These are phyloP conservation scores for Papilio polyxenes DNA, from an alignment of 1,140 invertebrate genomes.

Conservation along the genomic window DNA sequence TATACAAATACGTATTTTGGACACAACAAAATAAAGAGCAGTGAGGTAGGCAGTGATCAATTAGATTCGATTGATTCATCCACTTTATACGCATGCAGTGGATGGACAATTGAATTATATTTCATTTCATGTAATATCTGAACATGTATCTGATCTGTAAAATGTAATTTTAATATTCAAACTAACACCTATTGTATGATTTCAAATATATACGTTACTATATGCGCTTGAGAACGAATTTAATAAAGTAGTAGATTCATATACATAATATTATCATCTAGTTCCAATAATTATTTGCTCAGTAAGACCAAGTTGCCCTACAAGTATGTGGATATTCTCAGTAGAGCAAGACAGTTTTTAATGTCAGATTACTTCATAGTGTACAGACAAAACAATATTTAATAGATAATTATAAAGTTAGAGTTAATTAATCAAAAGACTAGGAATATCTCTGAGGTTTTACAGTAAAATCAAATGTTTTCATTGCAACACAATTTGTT, in stretches of 20 bases:
- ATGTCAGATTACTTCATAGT: not conserved
- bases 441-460: not conserved
- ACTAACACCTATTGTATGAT: not conserved
- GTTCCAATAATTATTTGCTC: not conserved
- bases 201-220: not conserved
- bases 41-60: not conserved
- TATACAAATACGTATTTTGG: not conserved
- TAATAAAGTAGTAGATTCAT: not conserved
- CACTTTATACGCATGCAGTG: not conserved
- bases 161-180: not conserved
- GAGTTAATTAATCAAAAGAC: not conserved
- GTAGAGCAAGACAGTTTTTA: not conserved
- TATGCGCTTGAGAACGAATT: not conserved
- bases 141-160: no score
- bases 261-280: not conserved
- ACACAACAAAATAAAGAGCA: not conserved
- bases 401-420: not conserved
- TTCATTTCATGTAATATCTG: not conserved
- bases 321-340: not conserved
- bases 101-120: not conserved
- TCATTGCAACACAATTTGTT: not conserved
- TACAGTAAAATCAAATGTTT: not conserved
- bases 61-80: not conserved
- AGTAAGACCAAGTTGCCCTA: not conserved
- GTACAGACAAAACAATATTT: not conserved